Evolutionary conservation across 2,113 vertebrate species (phyloP), one percentile per base, ranked within the genome.

Genomic region (Malurus alboscapulatus): DNA sequence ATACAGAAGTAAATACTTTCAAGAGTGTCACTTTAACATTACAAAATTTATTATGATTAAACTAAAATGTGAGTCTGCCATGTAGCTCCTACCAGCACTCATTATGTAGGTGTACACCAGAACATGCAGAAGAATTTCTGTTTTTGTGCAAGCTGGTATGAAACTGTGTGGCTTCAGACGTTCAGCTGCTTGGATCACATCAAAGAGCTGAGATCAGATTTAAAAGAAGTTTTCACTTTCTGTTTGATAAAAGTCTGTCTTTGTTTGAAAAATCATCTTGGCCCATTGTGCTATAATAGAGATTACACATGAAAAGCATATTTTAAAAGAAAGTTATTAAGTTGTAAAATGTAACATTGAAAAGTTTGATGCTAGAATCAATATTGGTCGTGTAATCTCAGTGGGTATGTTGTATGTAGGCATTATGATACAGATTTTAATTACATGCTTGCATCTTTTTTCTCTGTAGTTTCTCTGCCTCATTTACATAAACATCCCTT

Each of bases 341-440:
- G 67, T 16, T 87, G 21, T 36, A 65, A 75, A 86, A 78, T 16
- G 19, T 44, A 71, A 36, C 27, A 12, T 29, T 58, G 63, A 10
- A 72, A 84, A 87, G 51, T 54, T 78, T 76, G 55, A 71, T 74
- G 59, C 34, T 80, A 47, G 69, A 95, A 71, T 90, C 25, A 78
- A 4, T 47, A 38, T 47, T 90, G 38, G 51, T 53, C 51, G 72
- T 83, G 42, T 77, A 85, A 83, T 90, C 67, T 87, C 71, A 51
- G 71, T 30, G 69, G 87, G 75, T 45, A 58, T 0, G 1, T 65
- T 72, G 61, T 34, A 42, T 63, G 73, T 53, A 67, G 51, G 61
- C 45, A 48, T 92, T 92, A 72, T 68, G 80, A 88, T 72, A 92
- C 68, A 90, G 61, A 81, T 87, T 92, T 93, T 94, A 95, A 90